Evolutionary conservation across 2,888 invertebrate species (phyloP).

Genomic region (Ernsta delagoae): DNA sequence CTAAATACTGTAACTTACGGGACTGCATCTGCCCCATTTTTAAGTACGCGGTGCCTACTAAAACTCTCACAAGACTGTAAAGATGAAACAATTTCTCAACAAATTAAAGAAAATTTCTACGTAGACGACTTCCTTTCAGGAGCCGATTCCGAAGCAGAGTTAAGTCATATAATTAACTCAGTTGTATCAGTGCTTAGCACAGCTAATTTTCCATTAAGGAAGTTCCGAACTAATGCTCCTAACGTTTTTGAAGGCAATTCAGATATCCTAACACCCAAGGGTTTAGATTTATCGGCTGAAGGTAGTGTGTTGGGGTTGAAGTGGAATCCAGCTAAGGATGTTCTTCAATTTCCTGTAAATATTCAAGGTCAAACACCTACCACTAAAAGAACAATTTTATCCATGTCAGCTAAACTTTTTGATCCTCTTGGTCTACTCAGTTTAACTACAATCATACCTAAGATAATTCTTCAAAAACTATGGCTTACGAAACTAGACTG

Average conservation of each 20-base stretch:
- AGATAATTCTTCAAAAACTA: slow-evolving; percentile 5
- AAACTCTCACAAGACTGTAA: slow-evolving; percentile 18
- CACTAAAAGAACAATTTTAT: slow-evolving; percentile 14
- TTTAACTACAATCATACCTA: slow-evolving; percentile 5
- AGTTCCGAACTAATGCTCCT: slow-evolving; percentile 29
- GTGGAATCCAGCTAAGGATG: slow-evolving; percentile 21
- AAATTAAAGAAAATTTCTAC: slow-evolving; percentile 27
- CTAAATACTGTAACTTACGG: slow-evolving; percentile 18
- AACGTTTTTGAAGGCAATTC: not conserved
- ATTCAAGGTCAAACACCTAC: slow-evolving; percentile 5
- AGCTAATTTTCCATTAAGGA: slow-evolving; percentile 11
- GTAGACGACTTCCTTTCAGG: slow-evolving; percentile 31
- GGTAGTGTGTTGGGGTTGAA: slow-evolving; percentile 20
- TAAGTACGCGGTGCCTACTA: slow-evolving; percentile 32
- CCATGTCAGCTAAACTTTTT: slow-evolving; percentile 1
- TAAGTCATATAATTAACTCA: slow-evolving; percentile 24
- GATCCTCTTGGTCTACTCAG: slow-evolving; percentile 16
- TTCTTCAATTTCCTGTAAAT: slow-evolving; percentile 14
- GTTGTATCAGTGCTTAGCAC: slow-evolving; percentile 6
- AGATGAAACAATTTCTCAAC: slow-evolving; percentile 19
- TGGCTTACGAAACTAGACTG: slow-evolving; percentile 5
- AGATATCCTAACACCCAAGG: slow-evolving; percentile 2
- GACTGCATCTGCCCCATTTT: slow-evolving; percentile 34
- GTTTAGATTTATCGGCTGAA: slow-evolving; percentile 3
- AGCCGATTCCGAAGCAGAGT: slow-evolving; percentile 15